A percentile compares a stretch with the other conserved stretches of the same genome.
These are phyloP conservation scores for Tyrophagus putrescentiae DNA, from an alignment of 1,140 invertebrate genomes.

Conservation along the genomic window DNA sequence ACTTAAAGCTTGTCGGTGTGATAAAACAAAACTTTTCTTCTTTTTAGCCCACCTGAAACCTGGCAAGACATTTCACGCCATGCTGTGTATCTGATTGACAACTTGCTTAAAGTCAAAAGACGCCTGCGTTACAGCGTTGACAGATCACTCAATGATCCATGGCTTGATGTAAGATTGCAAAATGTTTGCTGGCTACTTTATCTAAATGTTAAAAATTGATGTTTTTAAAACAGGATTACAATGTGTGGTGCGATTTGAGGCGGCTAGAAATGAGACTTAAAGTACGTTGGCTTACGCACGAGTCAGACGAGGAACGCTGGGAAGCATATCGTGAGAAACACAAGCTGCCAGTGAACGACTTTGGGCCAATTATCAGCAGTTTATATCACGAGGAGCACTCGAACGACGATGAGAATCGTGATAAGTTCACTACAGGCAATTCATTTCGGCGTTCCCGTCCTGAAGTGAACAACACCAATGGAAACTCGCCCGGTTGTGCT, in stretches of 20 bases:
- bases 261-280: slow-evolving; percentile 67
- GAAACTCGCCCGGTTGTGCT: no score
- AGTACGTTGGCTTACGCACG: slow-evolving; percentile 78
- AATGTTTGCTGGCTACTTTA: background rate
- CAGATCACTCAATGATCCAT: slow-evolving; percentile 82
- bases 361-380: background rate
- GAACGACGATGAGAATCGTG: slow-evolving; percentile 5
- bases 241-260: slow-evolving; percentile 86
- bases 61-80: slow-evolving; percentile 96
- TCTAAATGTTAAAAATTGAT: slow-evolving; percentile 16
- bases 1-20: background rate
- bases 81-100: slow-evolving; percentile 94
- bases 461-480: background rate
- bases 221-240: slow-evolving; percentile 57
- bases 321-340: slow-evolving; percentile 41
- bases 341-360: slow-evolving; percentile 22
- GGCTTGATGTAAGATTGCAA: slow-evolving; percentile 57
- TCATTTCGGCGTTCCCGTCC: background rate
- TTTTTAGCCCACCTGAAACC: slow-evolving; percentile 60
- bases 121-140: slow-evolving; percentile 90
- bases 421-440: slow-evolving; percentile 2
- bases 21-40: background rate
- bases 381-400: background rate
- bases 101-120: slow-evolving; percentile 94
- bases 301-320: slow-evolving; percentile 88